Percentiles rank a stretch among this genome's conserved stretches.
These are phyloP conservation scores for Acleris literana DNA, from an alignment of 2,888 invertebrate species.

Conservation along the genomic window DNA sequence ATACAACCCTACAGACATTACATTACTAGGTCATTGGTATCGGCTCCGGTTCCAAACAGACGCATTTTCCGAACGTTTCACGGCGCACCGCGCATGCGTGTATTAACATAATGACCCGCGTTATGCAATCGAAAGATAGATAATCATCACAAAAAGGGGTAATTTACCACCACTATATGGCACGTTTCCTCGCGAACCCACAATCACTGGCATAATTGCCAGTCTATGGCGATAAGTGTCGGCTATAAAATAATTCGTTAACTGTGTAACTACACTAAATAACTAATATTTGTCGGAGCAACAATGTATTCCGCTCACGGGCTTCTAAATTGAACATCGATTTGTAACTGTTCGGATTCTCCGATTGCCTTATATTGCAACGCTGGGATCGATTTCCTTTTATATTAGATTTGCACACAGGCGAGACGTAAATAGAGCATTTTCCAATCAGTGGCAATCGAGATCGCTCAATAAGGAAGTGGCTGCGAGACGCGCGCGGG, in stretches of 20 bases:
- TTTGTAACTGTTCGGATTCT: constrained; percentile 17
- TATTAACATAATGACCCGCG: constrained; percentile 46
- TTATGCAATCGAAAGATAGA: constrained; percentile 51
- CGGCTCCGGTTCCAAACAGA: not conserved
- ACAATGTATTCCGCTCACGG: not conserved
- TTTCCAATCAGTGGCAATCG: constrained; percentile 41
- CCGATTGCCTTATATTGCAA: constrained; percentile 11
- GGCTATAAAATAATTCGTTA: constrained; percentile 54
- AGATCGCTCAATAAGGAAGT: constrained; percentile 66
- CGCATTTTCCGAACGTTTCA: constrained; percentile 18
- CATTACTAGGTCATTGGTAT: constrained; percentile 1
- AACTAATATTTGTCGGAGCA: constrained; percentile 45
- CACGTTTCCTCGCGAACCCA: constrained; percentile 38
- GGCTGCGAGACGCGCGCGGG: constrained; percentile 41
- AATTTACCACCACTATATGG: constrained; percentile 38
- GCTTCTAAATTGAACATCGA: constrained; percentile 13
- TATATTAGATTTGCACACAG: constrained; percentile 32
- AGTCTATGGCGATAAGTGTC: constrained; percentile 51
- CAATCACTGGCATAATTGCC: constrained; percentile 55
- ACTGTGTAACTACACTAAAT: constrained; percentile 41
- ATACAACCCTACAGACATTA: no score
- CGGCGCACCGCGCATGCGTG: constrained; percentile 31
- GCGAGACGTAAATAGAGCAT: constrained; percentile 29
- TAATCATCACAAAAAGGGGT: constrained; percentile 47
- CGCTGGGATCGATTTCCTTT: constrained; percentile 27